These are phyloP conservation scores for Hyperoplus lanceolatus DNA, from an alignment of 2,797 vertebrate species.

Conservation along the genomic window DNA sequence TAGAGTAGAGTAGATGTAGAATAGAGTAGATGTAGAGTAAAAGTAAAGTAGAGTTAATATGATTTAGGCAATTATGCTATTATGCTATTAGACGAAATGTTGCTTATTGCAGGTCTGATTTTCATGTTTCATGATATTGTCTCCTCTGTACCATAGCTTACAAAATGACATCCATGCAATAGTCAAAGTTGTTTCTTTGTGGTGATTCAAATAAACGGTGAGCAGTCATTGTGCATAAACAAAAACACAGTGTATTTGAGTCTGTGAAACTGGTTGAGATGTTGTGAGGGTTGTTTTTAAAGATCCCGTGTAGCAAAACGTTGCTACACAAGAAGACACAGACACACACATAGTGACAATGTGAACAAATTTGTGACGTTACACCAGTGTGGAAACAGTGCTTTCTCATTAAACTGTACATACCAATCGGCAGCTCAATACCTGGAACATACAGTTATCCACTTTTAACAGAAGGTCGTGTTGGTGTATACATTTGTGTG, in stretches of 20 bases:
- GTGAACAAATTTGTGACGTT: constrained; percentile 9
- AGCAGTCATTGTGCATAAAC: neutral
- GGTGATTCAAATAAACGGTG: neutral
- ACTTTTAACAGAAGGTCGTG: constrained; percentile 18
- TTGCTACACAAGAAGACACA: neutral
- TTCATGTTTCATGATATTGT: too few relatives aligned
- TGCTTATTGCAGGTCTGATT: neutral
- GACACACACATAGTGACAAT: constrained; percentile 12
- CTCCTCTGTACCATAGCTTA: neutral
- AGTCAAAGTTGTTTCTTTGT: neutral
- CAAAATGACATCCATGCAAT: neutral
- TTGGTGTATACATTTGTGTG: neutral
- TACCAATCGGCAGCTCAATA: constrained; percentile 76
- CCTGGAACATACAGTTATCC: constrained; percentile 75
- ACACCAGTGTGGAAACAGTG: constrained; percentile 8
- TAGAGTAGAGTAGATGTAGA: too few relatives aligned
- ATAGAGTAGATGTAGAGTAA: too few relatives aligned
- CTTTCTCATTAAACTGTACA: constrained; percentile 56
- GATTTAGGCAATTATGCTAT: too few relatives aligned
- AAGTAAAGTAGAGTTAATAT: too few relatives aligned
- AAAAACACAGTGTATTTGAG: neutral
- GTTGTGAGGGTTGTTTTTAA: neutral
- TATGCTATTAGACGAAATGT: too few relatives aligned
- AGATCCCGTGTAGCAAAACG: too few relatives aligned
- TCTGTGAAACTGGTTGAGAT: neutral